A percentile compares a stretch with the other conserved stretches of the same genome.
Evolutionary conservation across 1,140 invertebrate species (phyloP).

Genomic region (Drosophila subpulchrella): DNA sequence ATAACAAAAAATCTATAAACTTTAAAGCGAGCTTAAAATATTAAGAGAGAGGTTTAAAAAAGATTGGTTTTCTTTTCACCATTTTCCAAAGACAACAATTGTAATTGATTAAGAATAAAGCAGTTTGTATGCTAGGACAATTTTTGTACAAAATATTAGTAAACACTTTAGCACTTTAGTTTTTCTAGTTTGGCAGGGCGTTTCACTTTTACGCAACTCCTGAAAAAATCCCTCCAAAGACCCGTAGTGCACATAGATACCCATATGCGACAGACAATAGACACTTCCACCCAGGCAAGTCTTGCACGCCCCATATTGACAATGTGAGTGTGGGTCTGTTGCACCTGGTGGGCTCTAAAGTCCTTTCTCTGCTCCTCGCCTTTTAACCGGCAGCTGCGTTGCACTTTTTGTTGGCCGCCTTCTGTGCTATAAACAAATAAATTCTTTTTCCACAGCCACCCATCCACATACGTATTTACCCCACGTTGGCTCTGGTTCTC

Average conservation of each 20-base stretch:
- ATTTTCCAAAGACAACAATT: too few species aligned
- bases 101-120: background rate
- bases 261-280: constrained; percentile 50
- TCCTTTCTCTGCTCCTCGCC: constrained; percentile 15
- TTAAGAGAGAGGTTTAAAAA: too few species aligned
- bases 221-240: constrained; percentile 39
- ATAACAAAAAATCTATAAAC: too few species aligned
- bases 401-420: constrained; percentile 69
- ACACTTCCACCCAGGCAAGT: constrained; percentile 19
- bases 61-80: too few species aligned
- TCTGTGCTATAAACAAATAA: constrained; percentile 75
- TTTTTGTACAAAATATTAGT: background rate
- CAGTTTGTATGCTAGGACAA: too few species aligned
- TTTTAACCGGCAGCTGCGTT: constrained; percentile 54
- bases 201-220: constrained; percentile 63
- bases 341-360: constrained; percentile 42
- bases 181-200: background rate
- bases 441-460: constrained; percentile 25
- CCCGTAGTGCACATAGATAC: constrained; percentile 10
- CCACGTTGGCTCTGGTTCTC: constrained; percentile 22
- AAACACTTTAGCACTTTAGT: background rate
- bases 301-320: constrained; percentile 59
- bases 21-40: too few species aligned
- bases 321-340: constrained; percentile 43
- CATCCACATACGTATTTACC: constrained; percentile 11